Percentiles rank a stretch among this genome's conserved stretches.
phyloP scores from a whole-genome alignment of 2,113 vertebrate genomes.

The Crotalus tigris region DNA sequence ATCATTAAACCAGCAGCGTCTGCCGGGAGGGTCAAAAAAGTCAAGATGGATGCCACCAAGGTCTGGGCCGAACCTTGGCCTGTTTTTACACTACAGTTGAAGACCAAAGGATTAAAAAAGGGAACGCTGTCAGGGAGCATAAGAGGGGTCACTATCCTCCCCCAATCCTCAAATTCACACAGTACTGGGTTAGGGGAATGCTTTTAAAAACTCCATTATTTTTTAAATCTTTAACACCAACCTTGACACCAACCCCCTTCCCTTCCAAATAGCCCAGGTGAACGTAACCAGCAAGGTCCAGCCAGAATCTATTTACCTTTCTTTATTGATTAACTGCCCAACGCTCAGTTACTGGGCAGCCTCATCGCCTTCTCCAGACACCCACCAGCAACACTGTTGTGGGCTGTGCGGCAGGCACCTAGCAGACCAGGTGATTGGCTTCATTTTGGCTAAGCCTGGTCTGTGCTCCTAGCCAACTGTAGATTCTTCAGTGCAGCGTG shows the following conservation, averaged over 20 bases:
- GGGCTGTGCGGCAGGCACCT: background rate
- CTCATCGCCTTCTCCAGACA: background rate
- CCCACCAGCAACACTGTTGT: no score
- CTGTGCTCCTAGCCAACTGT: background rate
- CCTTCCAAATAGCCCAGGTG: background rate
- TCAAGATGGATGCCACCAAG: no score
- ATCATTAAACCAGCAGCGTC: no score
- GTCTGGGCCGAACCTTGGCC: no score
- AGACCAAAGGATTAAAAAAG: no score
- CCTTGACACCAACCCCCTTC: background rate
- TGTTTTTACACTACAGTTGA: no score
- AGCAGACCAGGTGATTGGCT: background rate
- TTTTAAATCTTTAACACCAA: background rate
- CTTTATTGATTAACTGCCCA: conserved; percentile 61
- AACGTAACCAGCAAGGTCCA: conserved; percentile 30
- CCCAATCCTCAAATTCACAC: no score
- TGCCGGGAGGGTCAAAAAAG: no score
- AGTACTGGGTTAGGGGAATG: background rate
- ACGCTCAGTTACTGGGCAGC: conserved; percentile 27
- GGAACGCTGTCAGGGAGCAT: no score
- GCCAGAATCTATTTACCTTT: conserved; percentile 54
- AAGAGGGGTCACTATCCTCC: no score
- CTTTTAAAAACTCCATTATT: background rate
- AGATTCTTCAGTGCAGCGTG: no score
- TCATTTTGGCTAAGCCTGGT: background rate